phyloP scores from a whole-genome alignment of 2,888 invertebrate genomes.

The Argyra leucocephala region DNA sequence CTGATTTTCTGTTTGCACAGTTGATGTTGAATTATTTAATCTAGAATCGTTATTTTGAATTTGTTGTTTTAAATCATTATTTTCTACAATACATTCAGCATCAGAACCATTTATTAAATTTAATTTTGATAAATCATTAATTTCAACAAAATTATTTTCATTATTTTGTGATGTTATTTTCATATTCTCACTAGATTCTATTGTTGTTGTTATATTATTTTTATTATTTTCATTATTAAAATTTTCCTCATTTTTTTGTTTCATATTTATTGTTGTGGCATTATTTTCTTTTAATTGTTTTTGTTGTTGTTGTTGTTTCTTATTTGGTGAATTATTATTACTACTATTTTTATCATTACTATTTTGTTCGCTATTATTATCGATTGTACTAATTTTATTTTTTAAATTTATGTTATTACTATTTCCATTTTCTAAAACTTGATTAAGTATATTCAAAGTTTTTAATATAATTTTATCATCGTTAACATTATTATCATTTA shows the following conservation, averaged over 20 bases:
- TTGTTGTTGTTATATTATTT: background rate
- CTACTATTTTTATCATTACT: background rate
- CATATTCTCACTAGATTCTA: no score
- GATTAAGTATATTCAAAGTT: background rate
- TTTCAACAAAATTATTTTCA: background rate
- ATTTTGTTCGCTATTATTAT: background rate
- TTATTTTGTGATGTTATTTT: background rate
- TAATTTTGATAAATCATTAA: background rate
- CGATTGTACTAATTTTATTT: background rate
- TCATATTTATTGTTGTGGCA: background rate
- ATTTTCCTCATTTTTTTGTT: background rate
- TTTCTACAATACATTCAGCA: background rate
- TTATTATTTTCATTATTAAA: background rate
- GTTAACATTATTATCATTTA: background rate
- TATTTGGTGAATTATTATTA: slow-evolving; percentile 6
- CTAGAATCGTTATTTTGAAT: background rate
- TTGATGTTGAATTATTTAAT: background rate
- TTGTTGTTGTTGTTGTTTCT: background rate
- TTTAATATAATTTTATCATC: background rate
- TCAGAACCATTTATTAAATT: background rate
- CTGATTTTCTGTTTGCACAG: background rate
- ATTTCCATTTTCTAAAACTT: slow-evolving; percentile 4
- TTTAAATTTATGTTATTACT: background rate
- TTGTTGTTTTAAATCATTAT: background rate
- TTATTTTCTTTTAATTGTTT: background rate